Evolutionary conservation across 2,888 invertebrate species (phyloP).

Genomic region (Shargacucullia verbasci): DNA sequence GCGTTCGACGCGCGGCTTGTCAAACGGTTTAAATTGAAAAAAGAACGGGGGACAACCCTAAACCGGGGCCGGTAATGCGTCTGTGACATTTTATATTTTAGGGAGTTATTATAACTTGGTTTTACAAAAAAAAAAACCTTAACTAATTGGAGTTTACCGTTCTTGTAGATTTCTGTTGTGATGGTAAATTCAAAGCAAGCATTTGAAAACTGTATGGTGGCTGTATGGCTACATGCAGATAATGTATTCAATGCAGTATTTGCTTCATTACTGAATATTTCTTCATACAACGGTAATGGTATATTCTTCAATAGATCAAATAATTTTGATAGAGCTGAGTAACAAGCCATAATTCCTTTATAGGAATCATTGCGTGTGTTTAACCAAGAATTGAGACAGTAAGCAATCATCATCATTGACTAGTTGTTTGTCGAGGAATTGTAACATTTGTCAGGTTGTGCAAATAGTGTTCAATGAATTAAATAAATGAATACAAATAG

Average conservation of each 20-base stretch:
- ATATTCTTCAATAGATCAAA: slow-evolving; percentile 7
- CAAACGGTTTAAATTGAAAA: slow-evolving; percentile 88
- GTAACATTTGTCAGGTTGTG: slow-evolving; percentile 48
- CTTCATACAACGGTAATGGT: no score
- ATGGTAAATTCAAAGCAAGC: neutral
- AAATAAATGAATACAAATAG: slow-evolving; percentile 68
- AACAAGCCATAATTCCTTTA: slow-evolving; percentile 4
- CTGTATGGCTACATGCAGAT: neutral
- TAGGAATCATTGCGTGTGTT: slow-evolving; percentile 12
- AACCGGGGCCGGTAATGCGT: slow-evolving; percentile 72
- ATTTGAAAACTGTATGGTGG: neutral
- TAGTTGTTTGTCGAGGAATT: slow-evolving; percentile 38
- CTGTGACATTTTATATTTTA: slow-evolving; percentile 84
- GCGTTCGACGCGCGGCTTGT: slow-evolving; percentile 84
- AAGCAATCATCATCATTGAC: slow-evolving; percentile 36
- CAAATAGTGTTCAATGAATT: slow-evolving; percentile 59
- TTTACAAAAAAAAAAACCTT: slow-evolving; percentile 64
- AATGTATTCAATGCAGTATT: slow-evolving; percentile 23
- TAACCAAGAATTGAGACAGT: slow-evolving; percentile 31
- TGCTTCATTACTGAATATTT: slow-evolving; percentile 41
- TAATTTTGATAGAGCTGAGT: neutral
- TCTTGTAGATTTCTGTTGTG: slow-evolving; percentile 23
- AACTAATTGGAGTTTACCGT: slow-evolving; percentile 49
- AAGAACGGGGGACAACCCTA: slow-evolving; percentile 85
- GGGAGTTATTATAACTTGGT: slow-evolving; percentile 73